Conservation (phyloP, 2,113 vertebrate species). For the Podocnemis expansa region DNA sequence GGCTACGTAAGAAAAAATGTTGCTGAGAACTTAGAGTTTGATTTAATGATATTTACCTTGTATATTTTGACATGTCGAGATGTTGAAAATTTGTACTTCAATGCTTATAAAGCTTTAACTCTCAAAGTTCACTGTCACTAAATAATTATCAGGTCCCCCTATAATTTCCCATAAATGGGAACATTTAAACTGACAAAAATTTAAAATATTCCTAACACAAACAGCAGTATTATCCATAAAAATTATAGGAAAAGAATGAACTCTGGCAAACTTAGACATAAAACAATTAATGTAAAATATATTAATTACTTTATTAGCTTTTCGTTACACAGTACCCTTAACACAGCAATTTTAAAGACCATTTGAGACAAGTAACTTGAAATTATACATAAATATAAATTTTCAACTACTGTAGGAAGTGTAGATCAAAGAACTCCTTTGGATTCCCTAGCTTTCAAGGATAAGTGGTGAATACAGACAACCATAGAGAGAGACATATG, state of each 20-base stretch:
- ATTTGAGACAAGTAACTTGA: not conserved
- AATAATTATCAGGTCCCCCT: not conserved
- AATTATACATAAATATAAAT: not conserved
- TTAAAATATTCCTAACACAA: not conserved
- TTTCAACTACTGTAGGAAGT: not conserved
- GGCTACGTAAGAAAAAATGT: not conserved
- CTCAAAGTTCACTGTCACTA: not conserved
- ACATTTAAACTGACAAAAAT: not conserved
- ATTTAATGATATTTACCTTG: not conserved
- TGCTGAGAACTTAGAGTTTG: not conserved
- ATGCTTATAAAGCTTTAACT: not conserved
- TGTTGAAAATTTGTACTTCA: not conserved
- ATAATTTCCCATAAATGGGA: not conserved
- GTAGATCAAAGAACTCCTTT: fast-evolving
- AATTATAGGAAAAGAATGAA: not conserved
- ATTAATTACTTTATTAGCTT: not conserved
- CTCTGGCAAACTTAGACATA: not conserved
- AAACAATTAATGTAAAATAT: not conserved
- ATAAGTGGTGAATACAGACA: fast-evolving
- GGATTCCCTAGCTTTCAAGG: not conserved
- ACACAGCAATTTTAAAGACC: not conserved
- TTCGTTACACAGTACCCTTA: not conserved
- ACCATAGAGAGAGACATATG: not conserved
- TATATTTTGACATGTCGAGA: not conserved
- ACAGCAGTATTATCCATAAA: too few relatives aligned